Base-by-base conservation (phyloP, 37 sponge, comb jelly and placozoan species). In the Petrosia ficiformis region DNA sequence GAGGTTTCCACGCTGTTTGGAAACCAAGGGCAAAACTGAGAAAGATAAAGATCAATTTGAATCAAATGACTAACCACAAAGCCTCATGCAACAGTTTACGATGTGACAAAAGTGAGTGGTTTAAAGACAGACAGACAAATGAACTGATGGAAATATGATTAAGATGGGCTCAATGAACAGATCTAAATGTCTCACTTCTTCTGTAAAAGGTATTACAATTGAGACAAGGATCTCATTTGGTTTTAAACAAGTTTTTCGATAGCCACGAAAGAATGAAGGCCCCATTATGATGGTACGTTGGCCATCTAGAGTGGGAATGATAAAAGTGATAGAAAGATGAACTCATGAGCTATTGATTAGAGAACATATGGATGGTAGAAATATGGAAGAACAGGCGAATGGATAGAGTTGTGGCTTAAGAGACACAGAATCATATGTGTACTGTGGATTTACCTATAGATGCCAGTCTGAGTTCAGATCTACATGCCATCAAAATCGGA, bases 211-310 rank as follows among this genome's bases (percentile, higher is more conserved):
- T 6, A 94, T 80, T 1, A 87, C 42, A 8, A 94, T 54, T 28
- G 91, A 87, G 22, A 87, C 64, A 16, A 94, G 67, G 4, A 94
- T 76, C 52, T 94, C 95, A 52, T 77, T 65, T 1, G 86, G 86
- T 56, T 84, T 59, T 4, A 94, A 25, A 56, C 71, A 74, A 29
- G 81, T 85, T 68, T 87, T 75, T n/a, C 90, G 90, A 74, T 90
- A 94, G 6, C 71, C 73, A 25, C 57, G 43, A 81, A 91, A 94
- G 85, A 88, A 94, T 57, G 56, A 68, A 28, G 78, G 61, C 64
- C 87, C 85, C 59, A 91, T 38, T 1, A 52, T 25, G 11, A 80
- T 30, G 3, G 44, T 41, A 21, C 86, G 73, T 0, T 70, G 41
- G 8, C 65, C 61, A 73, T 39, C 89, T 88, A 65, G n/a, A 19